Evolutionary conservation across 1,140 invertebrate genomes (phyloP).

Genomic region (Nymphalis io): DNA sequence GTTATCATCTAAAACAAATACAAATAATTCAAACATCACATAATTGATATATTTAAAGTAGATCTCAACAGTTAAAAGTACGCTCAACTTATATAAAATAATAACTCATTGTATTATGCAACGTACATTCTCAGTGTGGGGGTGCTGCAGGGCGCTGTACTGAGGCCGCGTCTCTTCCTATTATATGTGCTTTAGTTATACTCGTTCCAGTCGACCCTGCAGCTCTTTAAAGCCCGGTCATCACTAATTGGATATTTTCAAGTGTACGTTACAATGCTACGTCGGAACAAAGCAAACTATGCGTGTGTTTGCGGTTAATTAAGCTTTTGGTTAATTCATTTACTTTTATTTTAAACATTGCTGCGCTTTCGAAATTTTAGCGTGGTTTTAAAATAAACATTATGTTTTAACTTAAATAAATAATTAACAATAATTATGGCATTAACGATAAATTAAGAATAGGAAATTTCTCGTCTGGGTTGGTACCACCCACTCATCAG

Average conservation of each 20-base stretch:
- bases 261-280: conserved; percentile 44
- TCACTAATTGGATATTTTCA: conserved; percentile 68
- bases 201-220: conserved; percentile 41
- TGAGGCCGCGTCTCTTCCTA: conserved; percentile 25
- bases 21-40: too few relatives aligned
- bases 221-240: conserved; percentile 57
- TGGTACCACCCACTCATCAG: too few relatives aligned
- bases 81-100: background rate
- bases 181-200: conserved; percentile 1
- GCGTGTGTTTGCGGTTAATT: conserved; percentile 30
- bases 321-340: conserved; percentile 21
- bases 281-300: conserved; percentile 38
- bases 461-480: too few relatives aligned
- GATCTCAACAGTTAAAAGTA: too few relatives aligned
- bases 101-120: background rate
- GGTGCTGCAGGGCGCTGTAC: conserved; percentile 32
- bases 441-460: too few relatives aligned
- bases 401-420: background rate
- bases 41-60: too few relatives aligned
- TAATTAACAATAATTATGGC: too few relatives aligned
- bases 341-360: conserved; percentile 16
- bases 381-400: background rate
- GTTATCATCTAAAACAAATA: too few relatives aligned
- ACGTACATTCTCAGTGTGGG: background rate
- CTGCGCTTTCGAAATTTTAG: background rate